phyloP scores from a whole-genome alignment of 2,888 invertebrate species.

The Galerucella pusilla region DNA sequence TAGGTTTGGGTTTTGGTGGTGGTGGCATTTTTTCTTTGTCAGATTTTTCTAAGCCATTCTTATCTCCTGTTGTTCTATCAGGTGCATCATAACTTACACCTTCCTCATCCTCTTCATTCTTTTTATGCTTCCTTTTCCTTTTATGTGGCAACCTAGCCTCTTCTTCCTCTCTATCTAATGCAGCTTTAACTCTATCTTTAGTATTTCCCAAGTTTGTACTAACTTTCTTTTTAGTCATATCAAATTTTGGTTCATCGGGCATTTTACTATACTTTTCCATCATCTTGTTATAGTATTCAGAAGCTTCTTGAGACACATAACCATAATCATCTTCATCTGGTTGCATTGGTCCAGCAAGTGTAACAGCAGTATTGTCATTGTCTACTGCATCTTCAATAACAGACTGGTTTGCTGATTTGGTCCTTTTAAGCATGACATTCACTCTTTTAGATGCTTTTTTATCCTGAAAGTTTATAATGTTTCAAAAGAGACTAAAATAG shows the following conservation, averaged over 20 bases:
- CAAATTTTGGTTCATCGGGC: slow-evolving; percentile 79
- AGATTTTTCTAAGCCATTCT: slow-evolving; percentile 50
- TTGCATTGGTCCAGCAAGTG: slow-evolving; percentile 79
- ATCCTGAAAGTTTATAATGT: slow-evolving; percentile 52
- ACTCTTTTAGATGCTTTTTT: slow-evolving; percentile 64
- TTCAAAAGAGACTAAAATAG: background rate
- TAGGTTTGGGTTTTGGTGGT: slow-evolving; percentile 68
- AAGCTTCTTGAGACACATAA: slow-evolving; percentile 81
- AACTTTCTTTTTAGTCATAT: slow-evolving; percentile 67
- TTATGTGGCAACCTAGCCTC: slow-evolving; percentile 78
- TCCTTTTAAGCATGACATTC: slow-evolving; percentile 76
- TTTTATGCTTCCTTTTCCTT: slow-evolving; percentile 68
- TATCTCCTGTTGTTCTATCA: slow-evolving; percentile 57
- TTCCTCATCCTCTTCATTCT: slow-evolving; percentile 52
- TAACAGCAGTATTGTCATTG: slow-evolving; percentile 79
- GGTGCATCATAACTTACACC: slow-evolving; percentile 52
- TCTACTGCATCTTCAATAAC: slow-evolving; percentile 86
- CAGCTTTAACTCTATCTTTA: slow-evolving; percentile 81
- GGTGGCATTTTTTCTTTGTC: slow-evolving; percentile 54
- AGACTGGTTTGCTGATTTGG: slow-evolving; percentile 90
- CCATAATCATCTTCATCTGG: slow-evolving; percentile 94
- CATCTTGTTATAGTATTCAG: slow-evolving; percentile 84
- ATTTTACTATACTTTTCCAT: slow-evolving; percentile 84
- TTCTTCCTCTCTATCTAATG: slow-evolving; percentile 76
- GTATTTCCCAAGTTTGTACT: slow-evolving; percentile 70